phyloP scores from a whole-genome alignment of 2,113 vertebrate genomes.

The Poicephalus meyeri region DNA sequence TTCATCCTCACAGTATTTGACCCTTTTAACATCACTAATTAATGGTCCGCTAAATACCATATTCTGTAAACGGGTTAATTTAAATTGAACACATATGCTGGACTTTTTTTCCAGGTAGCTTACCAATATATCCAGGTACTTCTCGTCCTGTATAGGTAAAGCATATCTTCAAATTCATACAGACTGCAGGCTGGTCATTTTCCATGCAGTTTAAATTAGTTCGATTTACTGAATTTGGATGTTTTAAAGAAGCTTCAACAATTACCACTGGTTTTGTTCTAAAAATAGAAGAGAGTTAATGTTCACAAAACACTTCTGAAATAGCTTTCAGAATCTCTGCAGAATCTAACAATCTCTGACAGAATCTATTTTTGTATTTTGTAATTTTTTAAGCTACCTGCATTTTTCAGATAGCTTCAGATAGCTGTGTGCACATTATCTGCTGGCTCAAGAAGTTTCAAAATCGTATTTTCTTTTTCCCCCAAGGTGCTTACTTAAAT shows the following conservation, averaged over 20 bases:
- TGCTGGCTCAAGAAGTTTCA: background rate
- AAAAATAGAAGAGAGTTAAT: background rate
- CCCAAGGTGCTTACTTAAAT: background rate
- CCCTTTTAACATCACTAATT: background rate
- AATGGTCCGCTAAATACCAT: background rate
- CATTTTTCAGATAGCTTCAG: background rate
- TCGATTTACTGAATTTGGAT: conserved; percentile 83
- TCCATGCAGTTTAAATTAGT: conserved; percentile 78
- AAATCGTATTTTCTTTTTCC: background rate
- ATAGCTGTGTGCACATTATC: background rate
- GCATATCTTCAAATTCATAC: conserved; percentile 86
- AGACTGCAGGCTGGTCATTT: conserved; percentile 79
- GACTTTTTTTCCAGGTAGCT: conserved; percentile 5
- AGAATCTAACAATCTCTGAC: background rate
- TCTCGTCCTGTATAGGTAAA: conserved; percentile 84
- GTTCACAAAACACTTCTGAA: background rate
- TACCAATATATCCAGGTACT: conserved; percentile 85
- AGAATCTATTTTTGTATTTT: background rate
- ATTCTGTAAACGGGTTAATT: background rate
- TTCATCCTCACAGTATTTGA: background rate
- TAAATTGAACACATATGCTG: background rate
- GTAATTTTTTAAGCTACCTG: background rate
- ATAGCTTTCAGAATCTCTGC: background rate
- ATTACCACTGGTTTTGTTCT: conserved; percentile 92
- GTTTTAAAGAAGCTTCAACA: conserved; percentile 81